These are phyloP conservation scores for Bombus confusus DNA, from an alignment of 1,140 invertebrate species.

Conservation along the genomic window DNA sequence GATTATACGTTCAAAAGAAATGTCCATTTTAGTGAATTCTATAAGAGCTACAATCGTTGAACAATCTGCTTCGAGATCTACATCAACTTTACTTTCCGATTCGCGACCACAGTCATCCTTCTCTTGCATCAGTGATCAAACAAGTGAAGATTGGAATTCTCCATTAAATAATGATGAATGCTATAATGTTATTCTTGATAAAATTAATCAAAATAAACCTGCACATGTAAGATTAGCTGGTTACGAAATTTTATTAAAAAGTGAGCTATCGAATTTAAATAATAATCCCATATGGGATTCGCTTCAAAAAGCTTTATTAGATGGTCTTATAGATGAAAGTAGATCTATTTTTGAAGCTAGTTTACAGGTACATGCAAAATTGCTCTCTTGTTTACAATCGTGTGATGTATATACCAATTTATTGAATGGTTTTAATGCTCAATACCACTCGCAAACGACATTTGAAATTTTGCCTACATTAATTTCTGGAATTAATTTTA, in stretches of 20 bases:
- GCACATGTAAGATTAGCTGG: slow-evolving; percentile 78
- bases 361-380: slow-evolving; percentile 75
- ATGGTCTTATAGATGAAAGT: slow-evolving; percentile 75
- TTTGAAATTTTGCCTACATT: slow-evolving; percentile 74
- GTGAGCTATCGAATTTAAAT: slow-evolving; percentile 70
- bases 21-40: slow-evolving; percentile 67
- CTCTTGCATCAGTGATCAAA: slow-evolving; percentile 73
- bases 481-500: slow-evolving; percentile 78
- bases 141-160: slow-evolving; percentile 74
- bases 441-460: slow-evolving; percentile 71
- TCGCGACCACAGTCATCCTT: slow-evolving; percentile 67
- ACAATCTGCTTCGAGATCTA: slow-evolving; percentile 56
- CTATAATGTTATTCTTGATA: slow-evolving; percentile 71
- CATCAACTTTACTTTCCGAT: slow-evolving; percentile 35
- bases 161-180: slow-evolving; percentile 63
- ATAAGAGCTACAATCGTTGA: slow-evolving; percentile 66
- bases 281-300: slow-evolving; percentile 69
- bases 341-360: slow-evolving; percentile 78
- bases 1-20: slow-evolving; percentile 74
- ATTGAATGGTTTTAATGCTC: slow-evolving; percentile 70
- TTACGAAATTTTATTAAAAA: slow-evolving; percentile 76
- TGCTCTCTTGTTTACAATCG: slow-evolving; percentile 68
- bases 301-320: slow-evolving; percentile 71
- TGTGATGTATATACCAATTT: slow-evolving; percentile 72
- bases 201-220: slow-evolving; percentile 74